Conservation (phyloP, 2,797 vertebrate genomes). For the Enteromius fasciolatus region DNA sequence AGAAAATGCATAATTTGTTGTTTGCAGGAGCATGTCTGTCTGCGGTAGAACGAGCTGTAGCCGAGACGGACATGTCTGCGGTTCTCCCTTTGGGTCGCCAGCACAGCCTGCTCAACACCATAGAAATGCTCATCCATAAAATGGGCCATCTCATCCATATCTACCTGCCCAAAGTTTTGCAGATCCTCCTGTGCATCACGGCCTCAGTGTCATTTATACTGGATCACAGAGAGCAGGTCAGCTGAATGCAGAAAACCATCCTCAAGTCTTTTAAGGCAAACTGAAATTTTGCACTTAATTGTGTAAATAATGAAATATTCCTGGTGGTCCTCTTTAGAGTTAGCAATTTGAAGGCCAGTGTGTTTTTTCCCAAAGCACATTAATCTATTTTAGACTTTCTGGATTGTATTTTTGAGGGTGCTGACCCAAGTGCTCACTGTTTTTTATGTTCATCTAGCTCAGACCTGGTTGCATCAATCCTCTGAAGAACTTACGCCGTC, state of each 20-base stretch:
- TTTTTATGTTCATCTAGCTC: conserved; percentile 73
- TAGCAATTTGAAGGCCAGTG: not conserved
- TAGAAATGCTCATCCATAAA: conserved; percentile 88
- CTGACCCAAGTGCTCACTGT: not conserved
- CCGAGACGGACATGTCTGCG: conserved; percentile 78
- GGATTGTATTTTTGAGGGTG: not conserved
- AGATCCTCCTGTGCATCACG: conserved; percentile 90
- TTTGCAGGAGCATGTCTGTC: conserved; percentile 81
- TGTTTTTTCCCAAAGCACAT: not conserved
- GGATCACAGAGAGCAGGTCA: conserved; percentile 87
- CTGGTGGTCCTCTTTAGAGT: not conserved
- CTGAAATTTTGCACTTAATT: not conserved
- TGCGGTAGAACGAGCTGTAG: conserved; percentile 82
- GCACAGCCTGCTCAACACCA: conserved; percentile 89
- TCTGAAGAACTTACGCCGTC: conserved; percentile 91
- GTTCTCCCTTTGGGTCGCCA: conserved; percentile 93
- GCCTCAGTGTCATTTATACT: conserved; percentile 82
- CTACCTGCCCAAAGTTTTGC: conserved; percentile 89
- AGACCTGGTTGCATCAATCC: conserved; percentile 87
- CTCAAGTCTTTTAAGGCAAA: not conserved
- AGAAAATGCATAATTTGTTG: not conserved
- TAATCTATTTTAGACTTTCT: not conserved
- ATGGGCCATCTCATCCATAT: conserved; percentile 87
- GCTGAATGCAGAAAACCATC: not conserved
- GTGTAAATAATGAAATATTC: not conserved